Percentiles rank a stretch among this genome's conserved stretches.
Evolutionary conservation across 2,113 vertebrate species (phyloP).

Genomic region (Ursus arctos): DNA sequence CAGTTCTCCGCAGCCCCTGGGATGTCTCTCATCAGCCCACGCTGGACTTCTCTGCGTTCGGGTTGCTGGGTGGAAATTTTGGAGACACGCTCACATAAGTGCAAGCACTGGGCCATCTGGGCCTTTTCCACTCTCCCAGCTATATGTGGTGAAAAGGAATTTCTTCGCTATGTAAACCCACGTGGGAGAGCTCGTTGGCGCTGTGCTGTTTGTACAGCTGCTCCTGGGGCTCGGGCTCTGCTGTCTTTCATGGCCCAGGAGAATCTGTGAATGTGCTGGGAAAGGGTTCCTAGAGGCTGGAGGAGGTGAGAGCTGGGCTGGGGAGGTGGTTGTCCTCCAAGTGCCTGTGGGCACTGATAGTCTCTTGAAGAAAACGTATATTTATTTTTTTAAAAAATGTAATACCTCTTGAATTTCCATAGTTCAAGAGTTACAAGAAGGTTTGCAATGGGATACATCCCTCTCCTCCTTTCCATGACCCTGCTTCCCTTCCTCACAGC

Average conservation of each 20-base stretch:
- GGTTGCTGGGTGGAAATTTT: neutral
- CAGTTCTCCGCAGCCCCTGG: too few relatives aligned
- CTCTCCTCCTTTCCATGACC: neutral
- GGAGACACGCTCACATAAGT: neutral
- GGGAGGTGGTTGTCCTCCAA: neutral
- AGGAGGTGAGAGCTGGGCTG: neutral
- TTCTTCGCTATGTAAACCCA: neutral
- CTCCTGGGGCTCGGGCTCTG: accelerated
- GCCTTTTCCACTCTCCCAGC: neutral
- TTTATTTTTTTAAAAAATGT: neutral
- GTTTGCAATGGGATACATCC: neutral
- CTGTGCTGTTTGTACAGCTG: conserved; percentile 73
- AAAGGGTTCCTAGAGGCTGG: neutral
- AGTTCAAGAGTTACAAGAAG: neutral
- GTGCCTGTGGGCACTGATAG: neutral
- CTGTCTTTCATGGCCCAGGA: neutral
- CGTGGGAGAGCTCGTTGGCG: neutral
- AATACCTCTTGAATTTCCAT: neutral
- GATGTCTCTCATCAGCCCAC: neutral
- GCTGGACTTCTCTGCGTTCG: neutral
- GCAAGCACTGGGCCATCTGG: neutral
- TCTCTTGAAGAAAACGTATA: neutral
- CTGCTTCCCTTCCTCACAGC: neutral
- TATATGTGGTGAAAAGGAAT: conserved; percentile 28
- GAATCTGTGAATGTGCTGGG: neutral